Evolutionary conservation across 2,797 vertebrate genomes (phyloP), one percentile per base, ranked within the genome.

Genomic region (Thalassophryne amazonica): DNA sequence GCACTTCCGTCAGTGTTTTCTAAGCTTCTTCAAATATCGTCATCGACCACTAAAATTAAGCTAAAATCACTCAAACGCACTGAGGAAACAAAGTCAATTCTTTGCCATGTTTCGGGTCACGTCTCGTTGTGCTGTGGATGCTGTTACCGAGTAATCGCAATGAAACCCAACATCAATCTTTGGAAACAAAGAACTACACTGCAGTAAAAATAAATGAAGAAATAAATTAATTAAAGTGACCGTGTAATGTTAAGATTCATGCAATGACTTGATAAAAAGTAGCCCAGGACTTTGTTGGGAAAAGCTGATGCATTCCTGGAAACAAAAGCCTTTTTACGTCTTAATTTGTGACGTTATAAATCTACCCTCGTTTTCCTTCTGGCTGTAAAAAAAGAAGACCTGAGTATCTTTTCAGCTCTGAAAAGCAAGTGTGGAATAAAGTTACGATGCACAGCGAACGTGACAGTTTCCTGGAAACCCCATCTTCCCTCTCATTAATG

Each of bases 391-490:
- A 35, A 39, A 24, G 22, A 57, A 33, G 6, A 74, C 6, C 0
- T 66, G 62, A 69, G 60, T 58, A 49, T 27, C 62, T 60, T 68
- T 68, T 73, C 64, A 71, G 40, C 29, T 4, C 55, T 5, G 56
- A 36, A 24, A 23, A 52, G 71, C 33, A 40, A 46, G 46, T 67
- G 46, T 42, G 43, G 59, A 67, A 60, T 47, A 37, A 59, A 73
- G 69, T 49, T 32, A 63, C 59, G 59, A 52, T 48, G 68, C 59
- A 76, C 35, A 37, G 58, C 58, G 53, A 67, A 72, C 48, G 19
- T 56, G 60, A 28, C n/a, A 31, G 45, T 66, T 77, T 72, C 65
- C 49, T 61, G 76, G 68, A 78, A 77, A 69, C 52, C 38, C 43
- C 34, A 46, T 38, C 8, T 28, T 19, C 19, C 3, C 6, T 37